Conservation (phyloP, 2,888 invertebrate species). For the Acheta domesticus region DNA sequence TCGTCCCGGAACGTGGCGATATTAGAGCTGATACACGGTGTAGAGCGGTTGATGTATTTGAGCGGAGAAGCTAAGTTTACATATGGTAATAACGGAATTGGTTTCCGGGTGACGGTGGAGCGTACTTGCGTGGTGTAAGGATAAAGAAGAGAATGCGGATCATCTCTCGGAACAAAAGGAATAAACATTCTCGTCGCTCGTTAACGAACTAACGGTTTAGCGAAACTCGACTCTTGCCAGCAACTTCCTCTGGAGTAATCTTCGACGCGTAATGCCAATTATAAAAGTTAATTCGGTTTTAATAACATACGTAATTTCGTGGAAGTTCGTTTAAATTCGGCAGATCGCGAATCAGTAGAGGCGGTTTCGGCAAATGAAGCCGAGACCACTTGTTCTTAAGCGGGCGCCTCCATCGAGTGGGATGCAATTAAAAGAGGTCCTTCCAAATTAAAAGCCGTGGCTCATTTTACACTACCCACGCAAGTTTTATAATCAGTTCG, state of each 20-base stretch:
- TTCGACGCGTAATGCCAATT: neutral
- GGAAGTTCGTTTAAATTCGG: neutral
- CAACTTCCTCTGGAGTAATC: neutral
- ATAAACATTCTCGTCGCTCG: neutral
- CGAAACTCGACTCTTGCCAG: neutral
- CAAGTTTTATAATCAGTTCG: no score
- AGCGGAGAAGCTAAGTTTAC: neutral
- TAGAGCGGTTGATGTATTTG: neutral
- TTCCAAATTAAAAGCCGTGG: neutral
- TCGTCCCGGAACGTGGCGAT: neutral
- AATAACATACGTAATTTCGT: neutral
- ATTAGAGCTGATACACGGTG: neutral
- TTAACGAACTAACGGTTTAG: neutral
- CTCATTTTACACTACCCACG: no score
- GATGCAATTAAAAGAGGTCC: conserved; percentile 3
- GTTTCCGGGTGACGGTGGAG: neutral
- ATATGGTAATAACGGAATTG: neutral
- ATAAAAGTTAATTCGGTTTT: conserved; percentile 9
- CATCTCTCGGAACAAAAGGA: neutral
- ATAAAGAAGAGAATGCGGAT: no score
- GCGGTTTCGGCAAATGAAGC: neutral
- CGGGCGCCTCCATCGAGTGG: neutral
- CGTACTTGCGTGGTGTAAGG: neutral
- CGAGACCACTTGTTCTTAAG: neutral
- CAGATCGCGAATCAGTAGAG: neutral